Conservation (phyloP, 2,113 vertebrate genomes). For the Rhinolophus ferrumequinum region DNA sequence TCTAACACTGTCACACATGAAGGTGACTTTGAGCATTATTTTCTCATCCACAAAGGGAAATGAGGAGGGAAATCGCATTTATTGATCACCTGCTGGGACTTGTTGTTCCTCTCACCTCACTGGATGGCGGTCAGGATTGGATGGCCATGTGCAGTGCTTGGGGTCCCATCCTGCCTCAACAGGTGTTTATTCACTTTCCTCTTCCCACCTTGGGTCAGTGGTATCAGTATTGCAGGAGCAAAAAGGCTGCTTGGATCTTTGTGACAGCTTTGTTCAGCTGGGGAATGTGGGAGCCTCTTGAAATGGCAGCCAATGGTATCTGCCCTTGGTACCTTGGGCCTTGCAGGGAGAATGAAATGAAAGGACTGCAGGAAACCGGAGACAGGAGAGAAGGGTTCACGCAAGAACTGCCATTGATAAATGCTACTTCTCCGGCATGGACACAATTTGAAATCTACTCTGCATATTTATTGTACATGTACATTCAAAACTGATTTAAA, state of each 20-base stretch:
- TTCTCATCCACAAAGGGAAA: background rate
- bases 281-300: background rate
- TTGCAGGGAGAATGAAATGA: background rate
- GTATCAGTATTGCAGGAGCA: background rate
- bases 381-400: background rate
- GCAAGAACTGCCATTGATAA: background rate
- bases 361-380: background rate
- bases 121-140: background rate
- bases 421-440: background rate
- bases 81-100: background rate
- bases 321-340: background rate
- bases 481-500: background rate
- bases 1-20: background rate
- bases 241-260: background rate
- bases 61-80: background rate
- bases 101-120: background rate
- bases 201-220: background rate
- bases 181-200: background rate
- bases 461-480: background rate
- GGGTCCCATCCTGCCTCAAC: background rate
- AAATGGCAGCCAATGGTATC: background rate
- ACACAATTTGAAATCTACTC: background rate
- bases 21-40: background rate
- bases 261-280: background rate
- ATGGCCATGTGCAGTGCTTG: background rate